Evolutionary conservation across 2,113 vertebrate species (phyloP).

Genomic region (Tragelaphus scriptus): DNA sequence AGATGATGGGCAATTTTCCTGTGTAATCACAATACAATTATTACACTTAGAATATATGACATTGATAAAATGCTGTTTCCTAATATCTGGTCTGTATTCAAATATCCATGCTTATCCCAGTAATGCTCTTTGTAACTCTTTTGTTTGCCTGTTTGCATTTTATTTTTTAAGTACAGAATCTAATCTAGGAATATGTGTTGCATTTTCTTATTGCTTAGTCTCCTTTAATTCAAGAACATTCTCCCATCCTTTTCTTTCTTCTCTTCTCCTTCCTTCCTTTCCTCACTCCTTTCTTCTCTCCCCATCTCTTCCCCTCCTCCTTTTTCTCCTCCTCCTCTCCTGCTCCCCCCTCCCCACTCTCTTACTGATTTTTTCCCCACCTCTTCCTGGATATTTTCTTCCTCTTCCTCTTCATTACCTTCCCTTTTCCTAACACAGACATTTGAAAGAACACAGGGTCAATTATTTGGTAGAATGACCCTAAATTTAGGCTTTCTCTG

Average conservation of each 20-base stretch:
- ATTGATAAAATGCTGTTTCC: neutral
- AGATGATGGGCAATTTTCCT: neutral
- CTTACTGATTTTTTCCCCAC: neutral
- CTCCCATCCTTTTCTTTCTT: neutral
- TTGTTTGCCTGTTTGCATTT: neutral
- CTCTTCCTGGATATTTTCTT: neutral
- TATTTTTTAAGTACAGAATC: neutral
- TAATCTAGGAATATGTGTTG: neutral
- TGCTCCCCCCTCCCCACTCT: fast-evolving
- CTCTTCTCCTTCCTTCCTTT: neutral
- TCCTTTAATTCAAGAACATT: neutral
- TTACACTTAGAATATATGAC: neutral
- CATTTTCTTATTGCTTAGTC: neutral
- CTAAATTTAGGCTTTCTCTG: neutral
- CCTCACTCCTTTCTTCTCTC: too few relatives aligned
- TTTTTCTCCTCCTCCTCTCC: neutral
- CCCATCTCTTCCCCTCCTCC: neutral
- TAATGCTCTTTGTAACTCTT: neutral
- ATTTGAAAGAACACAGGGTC: neutral
- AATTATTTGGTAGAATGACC: neutral
- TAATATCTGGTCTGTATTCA: neutral
- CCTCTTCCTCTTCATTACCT: neutral
- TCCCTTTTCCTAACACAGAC: neutral
- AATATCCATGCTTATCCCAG: neutral
- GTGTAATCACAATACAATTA: neutral